Base-by-base conservation (phyloP, 2,797 vertebrate genomes). In the Phrynocephalus vlangalii region DNA sequence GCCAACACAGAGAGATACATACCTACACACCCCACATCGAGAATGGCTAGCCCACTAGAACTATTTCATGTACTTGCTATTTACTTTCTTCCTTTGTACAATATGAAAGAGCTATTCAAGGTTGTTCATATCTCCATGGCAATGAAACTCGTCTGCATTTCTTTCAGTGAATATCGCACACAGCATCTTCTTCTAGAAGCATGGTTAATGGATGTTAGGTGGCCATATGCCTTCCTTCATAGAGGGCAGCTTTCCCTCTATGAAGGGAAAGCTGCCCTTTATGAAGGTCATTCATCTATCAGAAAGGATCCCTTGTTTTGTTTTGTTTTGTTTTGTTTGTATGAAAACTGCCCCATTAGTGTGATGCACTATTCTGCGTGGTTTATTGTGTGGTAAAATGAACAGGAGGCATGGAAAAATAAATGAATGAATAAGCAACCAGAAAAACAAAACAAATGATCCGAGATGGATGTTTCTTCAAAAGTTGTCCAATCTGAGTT, bases 31-130 rank as follows among this genome's bases (percentile, higher is more conserved):
- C 13, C 52, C 52, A 9, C 22, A 90, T 85, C 44, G 33, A 90
- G 15, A 75, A 84, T 88, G 66, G 86, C 56, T 86, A 79, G 85
- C 72, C 22, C 83, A 20, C 85, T 52, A 50, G 79, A 88, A 22
- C 70, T 52, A 28, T 63, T 84, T 79, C 28, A 66, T 33, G 33
- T 48, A 56, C 28, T 22, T 16, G 28, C 24, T 84, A 70, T 88
- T 88, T 56, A 72, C 26, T 71, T 72, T 79, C 24, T 86, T 52
- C 33, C 38, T 85, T 24, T 83, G n/a, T 70, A n/a, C 13, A 79
- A 22, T 28, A 56, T 63, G 28, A 88, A 11, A 56, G 30, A 88
- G 20, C 28, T 79, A 16, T 30, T 30, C 28, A 79, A 28, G 30
- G 22, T 84, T 71, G 20, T 6, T 88, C 70, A 48, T 88, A 70